Evolutionary conservation across 2,888 invertebrate species (phyloP), one percentile per base, ranked within the genome.

Genomic region (Ametastegia equiseti): DNA sequence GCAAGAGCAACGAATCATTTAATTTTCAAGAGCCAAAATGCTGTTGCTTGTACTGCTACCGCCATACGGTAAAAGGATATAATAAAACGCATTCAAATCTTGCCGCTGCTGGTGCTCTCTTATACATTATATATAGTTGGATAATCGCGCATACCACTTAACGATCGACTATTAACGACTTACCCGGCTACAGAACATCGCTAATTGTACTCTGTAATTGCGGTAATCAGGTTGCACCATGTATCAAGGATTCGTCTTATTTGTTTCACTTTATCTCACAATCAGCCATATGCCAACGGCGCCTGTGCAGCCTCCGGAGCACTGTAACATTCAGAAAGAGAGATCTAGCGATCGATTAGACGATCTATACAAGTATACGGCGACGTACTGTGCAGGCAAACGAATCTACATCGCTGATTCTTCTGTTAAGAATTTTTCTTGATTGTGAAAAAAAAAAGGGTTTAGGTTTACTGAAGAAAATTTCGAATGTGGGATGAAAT

Each of bases 181-280:
- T 67, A 36, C 9, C 3, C 36, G 19, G 30, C 33, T 36, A 75
- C 50, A 60, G 13, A 78, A 78, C 36, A 78, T 63, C 78, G 57
- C 63, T 78, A 78, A 78, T 78, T 78, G 78, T 78, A 42, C 30
- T 23, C 39, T 63, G 78, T 78, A 78, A 78, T 78, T 78, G 60
- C 60, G 30, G 78, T 60, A 78, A 78, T 78, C 78, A 78, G 57
- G 27, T 78, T 60, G 78, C 60, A 60, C 78, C 39, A 54, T 75
- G 75, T 75, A 54, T 54, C 54, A 19, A 23, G 3, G 33, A 27
- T 54, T 54, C 75, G 39, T 60, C 33, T 63, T 78, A 78, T 78
- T 78, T 78, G 27, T 60, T 42, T 60, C 78, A 54, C 11, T 27
- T 54, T 36, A 54, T 54, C 50, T 54, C 36, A 45, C 71, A 42